Base-by-base conservation (phyloP, 2,888 invertebrate species). In the Diarsia dahlii region DNA sequence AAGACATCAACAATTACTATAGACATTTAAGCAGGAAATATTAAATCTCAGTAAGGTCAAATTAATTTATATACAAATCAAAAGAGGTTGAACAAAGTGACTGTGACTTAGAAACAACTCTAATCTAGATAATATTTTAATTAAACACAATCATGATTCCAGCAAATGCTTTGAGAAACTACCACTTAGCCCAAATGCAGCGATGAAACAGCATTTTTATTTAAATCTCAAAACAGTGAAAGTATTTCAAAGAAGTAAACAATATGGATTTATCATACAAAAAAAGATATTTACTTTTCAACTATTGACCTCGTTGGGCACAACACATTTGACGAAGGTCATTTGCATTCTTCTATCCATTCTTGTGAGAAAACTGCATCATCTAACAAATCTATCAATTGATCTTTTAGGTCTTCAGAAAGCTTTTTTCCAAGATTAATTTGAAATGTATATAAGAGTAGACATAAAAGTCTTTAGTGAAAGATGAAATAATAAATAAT, bases 241-340 rank as follows among this genome's bases (percentile, higher is more conserved):
- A 86, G 87, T 82, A 56, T 78, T 80, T 73, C 28, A 50, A 66
- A 80, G 71, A 65, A 69, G 66, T 82, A 78, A 80, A 76, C 67
- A 81, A 80, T 84, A 85, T 71, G 66, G 69, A 78, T 81, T 78
- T 83, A 83, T 80, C 71, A 80, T 70, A 76, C 80, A 84, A 78
- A 73, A 74, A 50, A 80, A 23, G 9, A n/a, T n/a, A n/a, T 71
- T 84, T 50, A 65, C 12, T 50, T 72, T 73, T 73, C 48, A 48
- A 71, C 52, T 68, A 58, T 34, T 68, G 58, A 54, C 63, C 71
- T 78, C 46, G 0, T 56, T 74, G 23, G 12, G 34, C 18, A 39
- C 23, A 58, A 28, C 28, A 23, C 56, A 56, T 78, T 70, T 48
- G 34, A 3, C 13, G 20, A 39, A 39, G 18, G 28, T 18, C 28